These are phyloP conservation scores for Grammomys surdaster DNA, from an alignment of 2,113 vertebrate species.

Conservation along the genomic window DNA sequence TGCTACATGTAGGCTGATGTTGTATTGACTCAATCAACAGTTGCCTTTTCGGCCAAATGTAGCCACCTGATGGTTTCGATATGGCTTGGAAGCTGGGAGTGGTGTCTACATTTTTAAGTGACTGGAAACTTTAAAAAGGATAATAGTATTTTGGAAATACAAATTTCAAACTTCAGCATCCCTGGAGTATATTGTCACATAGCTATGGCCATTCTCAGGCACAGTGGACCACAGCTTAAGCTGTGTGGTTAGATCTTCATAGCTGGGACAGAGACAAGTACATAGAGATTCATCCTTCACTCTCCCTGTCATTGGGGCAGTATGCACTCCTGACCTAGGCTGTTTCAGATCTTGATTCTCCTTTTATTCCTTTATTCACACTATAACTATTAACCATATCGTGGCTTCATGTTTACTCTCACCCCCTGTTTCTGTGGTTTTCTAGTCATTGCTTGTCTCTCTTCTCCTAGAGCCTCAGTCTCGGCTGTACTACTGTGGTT, in stretches of 20 bases:
- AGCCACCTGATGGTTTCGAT: not conserved
- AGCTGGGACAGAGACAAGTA: not conserved
- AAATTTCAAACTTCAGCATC: not conserved
- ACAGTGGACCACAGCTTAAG: not conserved
- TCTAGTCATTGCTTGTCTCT: not conserved
- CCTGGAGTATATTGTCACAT: not conserved
- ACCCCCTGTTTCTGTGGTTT: not conserved
- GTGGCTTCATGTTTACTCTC: not conserved
- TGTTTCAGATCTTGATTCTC: not conserved
- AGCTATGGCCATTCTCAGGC: not conserved
- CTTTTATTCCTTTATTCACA: slow-evolving; percentile 20
- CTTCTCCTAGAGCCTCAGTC: not conserved
- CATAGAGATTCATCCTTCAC: rapidly evolving
- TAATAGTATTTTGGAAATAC: not conserved
- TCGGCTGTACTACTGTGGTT: not conserved
- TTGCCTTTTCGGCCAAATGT: not conserved
- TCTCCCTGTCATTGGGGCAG: too few species aligned
- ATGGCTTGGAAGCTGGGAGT: not conserved
- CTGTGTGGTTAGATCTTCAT: not conserved
- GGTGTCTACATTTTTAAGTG: slow-evolving; percentile 11
- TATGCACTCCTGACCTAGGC: not conserved
- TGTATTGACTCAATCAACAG: not conserved
- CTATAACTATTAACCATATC: not conserved
- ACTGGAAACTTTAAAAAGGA: not conserved
- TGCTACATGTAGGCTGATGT: not conserved